phyloP scores from a whole-genome alignment of 2,797 vertebrate genomes.

The Lagodon rhomboides region DNA sequence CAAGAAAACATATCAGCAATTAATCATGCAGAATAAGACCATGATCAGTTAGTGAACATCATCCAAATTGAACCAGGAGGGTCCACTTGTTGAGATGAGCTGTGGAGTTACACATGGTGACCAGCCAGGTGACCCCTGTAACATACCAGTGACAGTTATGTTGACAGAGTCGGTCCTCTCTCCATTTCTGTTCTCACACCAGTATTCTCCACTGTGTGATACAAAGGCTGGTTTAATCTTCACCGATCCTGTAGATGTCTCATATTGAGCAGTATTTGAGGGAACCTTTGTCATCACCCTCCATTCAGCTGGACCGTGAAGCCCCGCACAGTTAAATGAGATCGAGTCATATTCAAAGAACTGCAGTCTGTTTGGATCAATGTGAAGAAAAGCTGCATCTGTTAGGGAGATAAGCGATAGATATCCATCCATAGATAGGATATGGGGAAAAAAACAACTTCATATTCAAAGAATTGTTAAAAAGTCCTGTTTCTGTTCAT shows the following conservation, averaged over 20 bases:
- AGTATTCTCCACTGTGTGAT: slow-evolving; percentile 23
- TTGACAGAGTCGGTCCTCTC: not conserved
- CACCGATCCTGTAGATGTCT: not conserved
- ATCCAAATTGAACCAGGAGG: not conserved
- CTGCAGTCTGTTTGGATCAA: slow-evolving; percentile 12
- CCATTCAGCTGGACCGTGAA: not conserved
- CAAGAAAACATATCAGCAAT: not conserved
- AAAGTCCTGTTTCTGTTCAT: no score
- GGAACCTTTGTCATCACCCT: not conserved
- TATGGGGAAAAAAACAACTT: no score
- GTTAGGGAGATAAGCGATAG: no score
- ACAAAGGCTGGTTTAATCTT: not conserved
- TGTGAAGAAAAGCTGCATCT: not conserved
- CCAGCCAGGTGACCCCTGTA: not conserved
- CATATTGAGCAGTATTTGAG: not conserved
- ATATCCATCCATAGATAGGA: no score
- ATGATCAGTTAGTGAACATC: no score
- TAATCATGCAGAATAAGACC: no score
- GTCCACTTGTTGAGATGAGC: no score
- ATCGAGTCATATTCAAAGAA: slow-evolving; percentile 23
- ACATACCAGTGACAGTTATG: slow-evolving; percentile 8
- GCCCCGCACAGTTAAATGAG: not conserved
- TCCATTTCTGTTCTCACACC: slow-evolving; percentile 9
- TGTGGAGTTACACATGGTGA: no score
- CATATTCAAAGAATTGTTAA: no score